These are phyloP conservation scores for Clarias magur DNA, from an alignment of 2,113 vertebrate species.

Conservation along the genomic window DNA sequence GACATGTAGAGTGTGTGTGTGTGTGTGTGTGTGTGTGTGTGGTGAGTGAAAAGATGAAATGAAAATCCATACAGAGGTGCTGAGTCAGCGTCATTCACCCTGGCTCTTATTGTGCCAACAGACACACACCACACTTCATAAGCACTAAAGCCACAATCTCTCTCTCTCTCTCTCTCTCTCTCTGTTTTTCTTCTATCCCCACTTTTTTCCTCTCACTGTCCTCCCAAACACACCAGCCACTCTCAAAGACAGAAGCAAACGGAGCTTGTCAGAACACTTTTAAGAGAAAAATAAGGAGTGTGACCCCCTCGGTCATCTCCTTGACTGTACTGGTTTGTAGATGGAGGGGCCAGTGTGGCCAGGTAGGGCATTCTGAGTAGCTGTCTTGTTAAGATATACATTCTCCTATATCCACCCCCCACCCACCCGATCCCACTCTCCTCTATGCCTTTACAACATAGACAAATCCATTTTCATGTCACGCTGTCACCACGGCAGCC, in stretches of 20 bases:
- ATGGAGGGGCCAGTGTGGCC: constrained; percentile 7
- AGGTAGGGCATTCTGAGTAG: constrained; percentile 37
- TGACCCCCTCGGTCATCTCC: constrained; percentile 16
- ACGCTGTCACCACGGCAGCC: constrained; percentile 55
- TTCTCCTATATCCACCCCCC: neutral
- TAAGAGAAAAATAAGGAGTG: constrained; percentile 57
- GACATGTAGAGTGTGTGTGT: constrained; percentile 35
- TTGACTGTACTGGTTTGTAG: constrained; percentile 29
- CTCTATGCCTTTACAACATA: constrained; percentile 23
- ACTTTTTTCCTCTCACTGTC: neutral
- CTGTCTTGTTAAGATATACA: constrained; percentile 57
- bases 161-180: constrained; percentile 24
- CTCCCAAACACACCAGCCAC: neutral
- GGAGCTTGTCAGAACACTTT: constrained; percentile 67
- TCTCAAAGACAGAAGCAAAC: constrained; percentile 56
- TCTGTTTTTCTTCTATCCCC: neutral
- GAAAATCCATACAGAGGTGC: constrained; percentile 80
- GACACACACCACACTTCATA: constrained; percentile 68
- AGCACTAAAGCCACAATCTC: constrained; percentile 52
- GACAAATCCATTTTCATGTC: constrained; percentile 71
- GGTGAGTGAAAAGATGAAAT: constrained; percentile 79
- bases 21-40: constrained; percentile 55
- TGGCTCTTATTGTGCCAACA: constrained; percentile 75
- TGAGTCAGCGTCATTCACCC: constrained; percentile 77
- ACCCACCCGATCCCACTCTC: neutral